phyloP scores from a whole-genome alignment of 2,797 vertebrate genomes.

The Netta rufina region DNA sequence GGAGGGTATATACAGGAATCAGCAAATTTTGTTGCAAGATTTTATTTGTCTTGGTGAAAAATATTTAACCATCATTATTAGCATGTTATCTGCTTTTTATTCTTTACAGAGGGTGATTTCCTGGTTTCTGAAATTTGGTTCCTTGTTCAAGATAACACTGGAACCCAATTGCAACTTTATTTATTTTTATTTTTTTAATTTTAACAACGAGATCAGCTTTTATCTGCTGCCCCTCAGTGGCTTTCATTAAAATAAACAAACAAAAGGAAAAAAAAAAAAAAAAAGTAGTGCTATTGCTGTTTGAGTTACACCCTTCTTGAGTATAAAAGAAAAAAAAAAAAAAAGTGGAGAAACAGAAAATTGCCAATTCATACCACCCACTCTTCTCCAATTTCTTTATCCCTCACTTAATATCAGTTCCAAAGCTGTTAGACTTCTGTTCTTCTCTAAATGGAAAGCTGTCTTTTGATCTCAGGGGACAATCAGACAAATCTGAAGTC shows the following conservation, averaged over 20 bases:
- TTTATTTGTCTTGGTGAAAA: neutral
- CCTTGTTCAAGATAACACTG: neutral
- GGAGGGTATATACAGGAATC: neutral
- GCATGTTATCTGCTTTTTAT: neutral
- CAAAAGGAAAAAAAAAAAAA: neutral
- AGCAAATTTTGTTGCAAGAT: neutral
- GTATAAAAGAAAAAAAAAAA: too few relatives aligned
- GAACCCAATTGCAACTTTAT: neutral
- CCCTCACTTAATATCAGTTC: neutral
- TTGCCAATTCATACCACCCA: neutral
- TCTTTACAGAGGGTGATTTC: neutral
- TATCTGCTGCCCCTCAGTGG: conserved; percentile 32
- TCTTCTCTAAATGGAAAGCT: conserved; percentile 39
- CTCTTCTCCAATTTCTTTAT: neutral
- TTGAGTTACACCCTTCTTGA: neutral
- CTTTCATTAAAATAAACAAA: conserved; percentile 37
- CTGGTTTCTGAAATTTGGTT: neutral
- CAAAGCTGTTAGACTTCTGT: conserved; percentile 9
- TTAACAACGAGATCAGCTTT: neutral
- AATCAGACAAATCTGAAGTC: conserved; percentile 30
- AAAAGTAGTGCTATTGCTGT: neutral
- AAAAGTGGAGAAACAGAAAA: neutral
- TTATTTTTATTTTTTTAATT: neutral
- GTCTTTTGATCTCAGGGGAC: conserved; percentile 47
- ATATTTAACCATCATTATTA: neutral